Base-by-base conservation (phyloP, 1,140 invertebrate genomes). In the Bombus consobrinus region DNA sequence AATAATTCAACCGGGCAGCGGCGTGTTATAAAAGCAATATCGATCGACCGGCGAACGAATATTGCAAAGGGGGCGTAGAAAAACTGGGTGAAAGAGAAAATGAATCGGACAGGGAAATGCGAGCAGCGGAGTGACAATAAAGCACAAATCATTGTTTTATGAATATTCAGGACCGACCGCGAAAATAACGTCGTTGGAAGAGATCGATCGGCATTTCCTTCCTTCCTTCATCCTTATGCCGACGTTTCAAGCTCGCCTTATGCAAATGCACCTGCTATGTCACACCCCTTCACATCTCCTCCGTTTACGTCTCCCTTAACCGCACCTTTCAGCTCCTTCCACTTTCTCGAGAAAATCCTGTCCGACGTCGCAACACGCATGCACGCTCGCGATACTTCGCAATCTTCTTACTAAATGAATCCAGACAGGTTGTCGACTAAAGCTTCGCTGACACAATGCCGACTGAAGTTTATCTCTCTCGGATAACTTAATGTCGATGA, bases 101-200 rank as follows among this genome's bases (percentile, higher is more conserved):
- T 85, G 90, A 90, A 92, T 89, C 87, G 77, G 69, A 87, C 69
- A 66, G 69, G 75, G 59, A 81, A 91, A 88, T 73, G 80, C 76
- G 76, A 87, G 77, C 81, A 79, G 72, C 86, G 82, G 78, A 81
- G 77, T 89, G 84, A 87, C 88, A 78, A 91, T 92, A 91, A 92
- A 91, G 82, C 88, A 92, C 89, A 92, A 92, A 92, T 92, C 91
- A 92, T 92, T 84, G 89, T 91, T 92, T 91, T 92, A 91, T 91
- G 91, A 92, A 92, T 92, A 92, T 92, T 91, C 90, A 92, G 64
- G 39, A 73, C 66, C n/a, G 53, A 64, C 83, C 69, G 84, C 86
- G 85, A 92, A 91, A 92, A 92, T 91, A 92, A 88, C 89, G 89
- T 91, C 89, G 84, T 80, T 78, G 89, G 77, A 78, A 75, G 37